A percentile compares a stretch with the other conserved stretches of the same genome.
Conservation (phyloP, 2,113 vertebrate genomes). For the Hyperoodon ampullatus region DNA sequence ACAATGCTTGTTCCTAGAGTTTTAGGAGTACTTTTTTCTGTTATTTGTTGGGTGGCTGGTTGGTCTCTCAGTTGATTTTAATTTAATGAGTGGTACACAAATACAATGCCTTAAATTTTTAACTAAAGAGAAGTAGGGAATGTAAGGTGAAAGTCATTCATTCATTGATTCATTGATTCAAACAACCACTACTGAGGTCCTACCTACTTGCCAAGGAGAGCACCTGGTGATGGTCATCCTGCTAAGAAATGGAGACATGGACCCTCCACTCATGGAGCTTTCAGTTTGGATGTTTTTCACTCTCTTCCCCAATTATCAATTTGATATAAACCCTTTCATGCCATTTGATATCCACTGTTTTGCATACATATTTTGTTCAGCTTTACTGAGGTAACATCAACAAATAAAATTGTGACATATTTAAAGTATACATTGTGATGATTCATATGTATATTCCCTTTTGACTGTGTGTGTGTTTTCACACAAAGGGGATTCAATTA, state of each 20-base stretch:
- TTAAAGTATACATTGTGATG: neutral
- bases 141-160: neutral
- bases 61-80: neutral
- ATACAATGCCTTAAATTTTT: neutral
- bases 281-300: neutral
- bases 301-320: neutral
- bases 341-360: neutral
- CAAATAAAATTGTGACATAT: neutral
- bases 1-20: neutral
- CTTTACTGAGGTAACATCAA: neutral
- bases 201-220: fast-evolving
- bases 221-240: neutral
- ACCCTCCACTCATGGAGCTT: fast-evolving
- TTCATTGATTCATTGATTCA: neutral
- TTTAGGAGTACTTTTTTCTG: neutral
- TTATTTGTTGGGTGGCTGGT: neutral
- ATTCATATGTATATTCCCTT: neutral
- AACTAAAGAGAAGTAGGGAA: neutral
- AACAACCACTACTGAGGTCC: too few relatives aligned
- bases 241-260: neutral
- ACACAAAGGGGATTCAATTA: neutral
- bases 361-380: neutral
- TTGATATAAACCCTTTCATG: neutral
- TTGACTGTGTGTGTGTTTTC: neutral
- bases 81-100: neutral